Evolutionary conservation across 2,888 invertebrate species (phyloP).

Genomic region (Glomeris marginata): DNA sequence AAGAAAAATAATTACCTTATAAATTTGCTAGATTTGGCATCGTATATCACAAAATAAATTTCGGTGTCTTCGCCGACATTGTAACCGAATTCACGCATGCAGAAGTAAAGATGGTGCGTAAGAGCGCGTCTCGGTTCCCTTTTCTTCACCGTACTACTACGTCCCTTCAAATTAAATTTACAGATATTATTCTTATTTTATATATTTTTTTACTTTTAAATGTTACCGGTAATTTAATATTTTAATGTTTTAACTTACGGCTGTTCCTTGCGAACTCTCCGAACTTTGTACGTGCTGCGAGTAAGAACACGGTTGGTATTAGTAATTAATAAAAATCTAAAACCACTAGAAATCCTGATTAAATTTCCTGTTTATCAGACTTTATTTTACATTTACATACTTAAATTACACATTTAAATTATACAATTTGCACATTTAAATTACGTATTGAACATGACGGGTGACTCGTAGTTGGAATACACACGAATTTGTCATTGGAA

Average conservation of each 20-base stretch:
- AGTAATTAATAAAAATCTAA: too few relatives aligned
- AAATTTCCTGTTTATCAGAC: too few relatives aligned
- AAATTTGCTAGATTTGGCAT: constrained; percentile 57
- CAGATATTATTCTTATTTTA: constrained; percentile 12
- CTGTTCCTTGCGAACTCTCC: constrained; percentile 36
- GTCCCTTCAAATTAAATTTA: background rate
- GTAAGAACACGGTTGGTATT: too few relatives aligned
- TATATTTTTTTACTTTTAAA: too few relatives aligned
- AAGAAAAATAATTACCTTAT: constrained; percentile 37
- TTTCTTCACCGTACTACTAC: constrained; percentile 28
- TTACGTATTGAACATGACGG: too few relatives aligned
- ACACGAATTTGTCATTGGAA: too few relatives aligned
- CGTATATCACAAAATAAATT: constrained; percentile 72
- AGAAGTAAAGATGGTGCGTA: constrained; percentile 68
- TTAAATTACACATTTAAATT: too few relatives aligned
- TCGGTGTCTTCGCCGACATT: constrained; percentile 77
- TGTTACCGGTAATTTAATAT: too few relatives aligned
- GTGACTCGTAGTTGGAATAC: too few relatives aligned
- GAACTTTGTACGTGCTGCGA: constrained; percentile 39
- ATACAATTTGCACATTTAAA: too few relatives aligned
- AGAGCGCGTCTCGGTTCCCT: constrained; percentile 34
- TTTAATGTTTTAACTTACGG: constrained; percentile 25
- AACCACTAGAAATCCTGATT: too few relatives aligned
- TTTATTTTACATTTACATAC: too few relatives aligned
- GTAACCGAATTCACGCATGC: constrained; percentile 75